Base-by-base conservation (phyloP, 2,888 invertebrate genomes). In the Tryphoninae sp. region DNA sequence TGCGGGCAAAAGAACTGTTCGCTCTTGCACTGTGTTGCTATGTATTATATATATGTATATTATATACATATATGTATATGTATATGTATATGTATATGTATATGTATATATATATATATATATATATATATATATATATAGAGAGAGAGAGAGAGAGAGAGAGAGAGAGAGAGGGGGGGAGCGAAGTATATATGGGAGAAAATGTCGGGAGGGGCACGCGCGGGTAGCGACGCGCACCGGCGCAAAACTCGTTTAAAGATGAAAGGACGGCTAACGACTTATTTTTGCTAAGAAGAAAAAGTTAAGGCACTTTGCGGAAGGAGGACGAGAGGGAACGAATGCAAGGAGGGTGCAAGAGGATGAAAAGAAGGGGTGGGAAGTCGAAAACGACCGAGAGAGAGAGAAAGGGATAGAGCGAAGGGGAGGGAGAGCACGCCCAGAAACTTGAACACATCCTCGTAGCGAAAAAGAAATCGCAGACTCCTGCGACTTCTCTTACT, bases 211-310 rank as follows among this genome's bases (percentile, higher is more conserved):
- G 65, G 69, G 78, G 77, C 59, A 71, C 55, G 53, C 75, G 65
- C 73, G 61, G 76, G 64, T 76, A 58, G 76, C 40, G 64, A 68
- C 77, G 80, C 65, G 78, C 74, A 85, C 84, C 87, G 87, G 89
- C 87, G 88, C 89, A 91, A 92, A 92, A 92, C 91, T 92, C 91
- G 91, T 91, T 92, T 92, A 91, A 91, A 91, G 92, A 92, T 92
- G 92, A 92, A 92, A 91, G 91, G 88, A 86, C 88, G 85, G 85
- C 91, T 91, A 92, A 92, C 92, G 92, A 92, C 91, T 91, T 92
- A 92, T 91, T 92, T 92, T 91, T 91, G 90, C 90, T 91, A 91
- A 91, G 91, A 90, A 91, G 91, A 90, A 91, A 91, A 92, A 91
- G 91, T 91, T 91, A 89, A 89, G 89, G 90, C 89, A 89, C 88